Evolutionary conservation across 1,140 invertebrate genomes (phyloP), one percentile per base, ranked within the genome.

Genomic region (Polypedilum pembai): DNA sequence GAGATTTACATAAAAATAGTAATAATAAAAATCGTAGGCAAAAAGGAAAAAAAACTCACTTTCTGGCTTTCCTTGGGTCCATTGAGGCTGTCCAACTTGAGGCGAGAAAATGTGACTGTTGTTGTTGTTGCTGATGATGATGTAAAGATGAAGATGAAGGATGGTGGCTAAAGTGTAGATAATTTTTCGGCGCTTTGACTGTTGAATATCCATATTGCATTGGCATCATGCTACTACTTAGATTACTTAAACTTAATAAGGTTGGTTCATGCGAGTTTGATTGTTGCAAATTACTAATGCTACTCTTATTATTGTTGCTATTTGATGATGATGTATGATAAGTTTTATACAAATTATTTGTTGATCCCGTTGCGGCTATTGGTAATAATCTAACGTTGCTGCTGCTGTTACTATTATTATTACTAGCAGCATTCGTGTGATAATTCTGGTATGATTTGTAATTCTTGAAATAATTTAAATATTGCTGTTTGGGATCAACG

Each of bases 81-180:
- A 82, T 80, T 7, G 81, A 82, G 75, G 82, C 81, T 73, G 81
- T 82, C 81, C 81, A 82, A 75, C 65, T 69, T 18, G 20, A 69
- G 7, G 65, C 45, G 12, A 56, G 45, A 56, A 56, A 56, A 56
- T 56, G 45, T 15, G 45, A 56, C 45, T 56, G 45, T 56, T 56
- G 65, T 7, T 17, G 65, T 18, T 69, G 65, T 1, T 69, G 65
- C 7, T 69, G 65, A 5, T 18, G 65, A 20, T 69, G 65, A 20
- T 56, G 45, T 1, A 15, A 8, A 3, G 10, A 17, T 17, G 10
- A 17, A 12, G 45, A 56, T 56, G 45, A 17, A 15, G 65, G 17
- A 69, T 69, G 17, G n/a, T 56, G 45, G 7, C 12, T 56, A 56
- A 56, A 56, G 15, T 56, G 45, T n/a, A 56, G 12, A 69, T 69